Percentiles rank a stretch among this genome's conserved stretches.
These are phyloP conservation scores for Lagopus leucura DNA, from an alignment of 2,113 vertebrate species.

Conservation along the genomic window DNA sequence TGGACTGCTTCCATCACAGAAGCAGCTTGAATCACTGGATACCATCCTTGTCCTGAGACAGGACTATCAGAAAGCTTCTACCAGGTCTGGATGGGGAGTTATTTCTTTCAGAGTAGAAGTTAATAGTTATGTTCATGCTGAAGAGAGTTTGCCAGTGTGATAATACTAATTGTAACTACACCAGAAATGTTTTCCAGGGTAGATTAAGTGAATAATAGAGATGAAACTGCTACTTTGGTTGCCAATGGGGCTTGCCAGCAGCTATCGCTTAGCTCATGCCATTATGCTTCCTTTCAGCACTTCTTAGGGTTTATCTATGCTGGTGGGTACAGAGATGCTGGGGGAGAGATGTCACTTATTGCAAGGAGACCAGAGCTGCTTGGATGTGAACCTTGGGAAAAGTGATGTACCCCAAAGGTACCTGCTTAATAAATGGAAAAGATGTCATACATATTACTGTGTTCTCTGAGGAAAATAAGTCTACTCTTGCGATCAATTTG, in stretches of 20 bases:
- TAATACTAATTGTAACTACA: neutral
- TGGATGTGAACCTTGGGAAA: neutral
- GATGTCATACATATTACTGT: no score
- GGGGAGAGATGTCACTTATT: neutral
- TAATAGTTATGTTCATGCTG: neutral
- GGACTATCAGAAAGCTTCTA: neutral
- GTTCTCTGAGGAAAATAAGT: neutral
- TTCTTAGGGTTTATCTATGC: neutral
- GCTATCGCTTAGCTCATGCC: neutral
- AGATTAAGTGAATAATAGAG: neutral
- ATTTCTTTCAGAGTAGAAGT: neutral
- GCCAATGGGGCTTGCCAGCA: neutral
- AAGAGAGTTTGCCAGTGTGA: neutral
- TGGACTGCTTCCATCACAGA: neutral
- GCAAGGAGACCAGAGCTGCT: neutral
- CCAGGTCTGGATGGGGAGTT: accelerated
- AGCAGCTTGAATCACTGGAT: neutral
- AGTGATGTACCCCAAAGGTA: neutral
- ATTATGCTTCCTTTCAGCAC: neutral
- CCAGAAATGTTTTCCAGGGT: neutral
- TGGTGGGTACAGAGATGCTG: neutral
- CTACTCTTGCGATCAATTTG: neutral
- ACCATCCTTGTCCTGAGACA: neutral
- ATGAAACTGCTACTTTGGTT: neutral
- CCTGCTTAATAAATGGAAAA: neutral